A percentile compares a stretch with the other conserved stretches of the same genome.
Conservation (phyloP, 2,797 vertebrate species). For the Phoebastria nigripes region DNA sequence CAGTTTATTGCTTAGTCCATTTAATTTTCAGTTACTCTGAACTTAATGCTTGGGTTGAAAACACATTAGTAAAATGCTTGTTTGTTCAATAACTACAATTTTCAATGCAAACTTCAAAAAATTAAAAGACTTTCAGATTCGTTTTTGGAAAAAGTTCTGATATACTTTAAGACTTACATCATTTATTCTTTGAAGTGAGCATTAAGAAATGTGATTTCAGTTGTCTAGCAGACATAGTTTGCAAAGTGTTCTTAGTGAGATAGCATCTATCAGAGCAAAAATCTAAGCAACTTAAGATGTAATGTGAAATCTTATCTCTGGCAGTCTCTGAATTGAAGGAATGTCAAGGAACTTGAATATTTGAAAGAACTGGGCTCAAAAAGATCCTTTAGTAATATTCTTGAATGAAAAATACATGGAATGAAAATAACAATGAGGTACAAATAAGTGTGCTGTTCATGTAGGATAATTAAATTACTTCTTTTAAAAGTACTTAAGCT, state of each 20-base stretch:
- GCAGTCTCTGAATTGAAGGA: not conserved
- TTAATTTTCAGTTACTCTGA: conserved; percentile 19
- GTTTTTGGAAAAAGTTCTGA: not conserved
- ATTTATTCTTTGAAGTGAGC: not conserved
- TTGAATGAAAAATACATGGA: not conserved
- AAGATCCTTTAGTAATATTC: not conserved
- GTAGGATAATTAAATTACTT: not conserved
- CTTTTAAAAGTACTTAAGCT: not conserved
- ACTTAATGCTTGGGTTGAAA: not conserved
- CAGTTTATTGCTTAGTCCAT: not conserved
- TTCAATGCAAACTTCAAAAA: not conserved
- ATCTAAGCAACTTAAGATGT: not conserved
- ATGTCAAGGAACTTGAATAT: not conserved
- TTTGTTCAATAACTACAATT: not conserved
- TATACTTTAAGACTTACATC: not conserved
- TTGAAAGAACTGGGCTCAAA: not conserved
- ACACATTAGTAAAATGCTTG: not conserved
- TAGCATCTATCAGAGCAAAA: not conserved
- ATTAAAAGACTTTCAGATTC: not conserved
- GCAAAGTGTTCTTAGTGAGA: not conserved
- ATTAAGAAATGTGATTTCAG: not conserved
- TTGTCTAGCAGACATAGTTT: not conserved
- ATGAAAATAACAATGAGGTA: not conserved
- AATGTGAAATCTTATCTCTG: not conserved
- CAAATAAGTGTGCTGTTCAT: not conserved